These are phyloP conservation scores for Calypte anna DNA, from an alignment of 2,113 vertebrate species.

Conservation along the genomic window DNA sequence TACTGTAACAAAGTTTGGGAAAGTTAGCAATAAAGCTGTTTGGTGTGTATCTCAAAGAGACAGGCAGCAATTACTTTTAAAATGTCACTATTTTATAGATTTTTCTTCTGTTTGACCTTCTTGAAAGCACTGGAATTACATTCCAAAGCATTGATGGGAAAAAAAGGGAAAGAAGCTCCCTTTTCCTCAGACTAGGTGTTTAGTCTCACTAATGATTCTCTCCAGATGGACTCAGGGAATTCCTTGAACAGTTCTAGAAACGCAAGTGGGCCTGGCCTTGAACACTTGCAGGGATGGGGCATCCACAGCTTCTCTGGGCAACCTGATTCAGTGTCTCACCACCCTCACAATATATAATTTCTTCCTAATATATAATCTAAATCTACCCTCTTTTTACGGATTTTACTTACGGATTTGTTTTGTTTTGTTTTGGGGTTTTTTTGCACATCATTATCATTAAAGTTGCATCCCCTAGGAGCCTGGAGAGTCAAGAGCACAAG, in stretches of 20 bases:
- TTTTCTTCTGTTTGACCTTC: neutral
- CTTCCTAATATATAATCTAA: no score
- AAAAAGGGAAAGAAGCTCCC: neutral
- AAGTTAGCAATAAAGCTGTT: neutral
- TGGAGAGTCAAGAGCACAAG: neutral
- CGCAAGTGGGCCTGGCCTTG: neutral
- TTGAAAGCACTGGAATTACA: neutral
- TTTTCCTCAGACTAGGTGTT: neutral
- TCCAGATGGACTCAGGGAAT: neutral
- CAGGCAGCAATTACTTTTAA: neutral
- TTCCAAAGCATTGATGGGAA: neutral
- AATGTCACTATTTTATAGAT: neutral
- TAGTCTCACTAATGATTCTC: neutral
- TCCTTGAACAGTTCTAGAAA: neutral
- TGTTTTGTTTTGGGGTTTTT: neutral
- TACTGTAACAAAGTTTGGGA: neutral
- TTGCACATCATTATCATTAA: neutral
- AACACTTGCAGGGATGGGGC: no score
- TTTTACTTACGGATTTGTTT: neutral
- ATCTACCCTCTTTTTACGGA: no score
- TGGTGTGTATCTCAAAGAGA: neutral
- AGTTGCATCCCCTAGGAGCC: neutral
- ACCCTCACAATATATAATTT: no score
- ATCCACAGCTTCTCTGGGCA: no score
- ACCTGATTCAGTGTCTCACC: no score